Conservation (phyloP, 2,113 vertebrate genomes). For the Rallus limicola region DNA sequence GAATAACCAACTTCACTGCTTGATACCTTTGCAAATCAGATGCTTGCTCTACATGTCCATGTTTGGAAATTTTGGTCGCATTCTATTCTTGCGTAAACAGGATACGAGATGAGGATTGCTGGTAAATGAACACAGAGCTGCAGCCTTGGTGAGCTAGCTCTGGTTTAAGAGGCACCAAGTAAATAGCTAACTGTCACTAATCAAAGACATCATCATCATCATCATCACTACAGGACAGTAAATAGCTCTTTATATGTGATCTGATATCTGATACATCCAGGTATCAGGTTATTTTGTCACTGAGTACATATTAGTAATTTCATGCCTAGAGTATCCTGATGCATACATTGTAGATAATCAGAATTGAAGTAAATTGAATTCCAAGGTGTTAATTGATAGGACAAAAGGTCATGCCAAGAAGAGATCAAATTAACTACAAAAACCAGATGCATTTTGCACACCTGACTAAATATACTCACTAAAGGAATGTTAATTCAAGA, state of each 20-base stretch:
- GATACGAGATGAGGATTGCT: neutral
- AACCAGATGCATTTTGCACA: neutral
- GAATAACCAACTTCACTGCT: neutral
- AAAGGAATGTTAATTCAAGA: neutral
- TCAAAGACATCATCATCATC: neutral
- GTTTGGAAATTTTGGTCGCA: neutral
- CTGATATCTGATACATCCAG: neutral
- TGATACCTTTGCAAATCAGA: conserved; percentile 44
- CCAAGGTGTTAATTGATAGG: neutral
- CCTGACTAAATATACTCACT: neutral
- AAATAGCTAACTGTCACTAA: neutral
- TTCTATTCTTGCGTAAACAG: neutral
- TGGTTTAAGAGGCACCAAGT: neutral
- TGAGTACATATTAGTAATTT: neutral
- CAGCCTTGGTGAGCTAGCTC: neutral
- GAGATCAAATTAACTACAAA: neutral
- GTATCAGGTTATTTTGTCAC: neutral
- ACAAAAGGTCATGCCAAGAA: neutral
- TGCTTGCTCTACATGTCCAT: neutral
- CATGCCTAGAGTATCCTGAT: neutral
- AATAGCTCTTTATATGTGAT: neutral
- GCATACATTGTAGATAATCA: neutral
- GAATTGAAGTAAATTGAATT: conserved; percentile 3
- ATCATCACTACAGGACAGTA: neutral
- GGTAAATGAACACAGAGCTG: conserved; percentile 9